Base-by-base conservation (phyloP, 2,888 invertebrate genomes). In the Campoplex capitator region DNA sequence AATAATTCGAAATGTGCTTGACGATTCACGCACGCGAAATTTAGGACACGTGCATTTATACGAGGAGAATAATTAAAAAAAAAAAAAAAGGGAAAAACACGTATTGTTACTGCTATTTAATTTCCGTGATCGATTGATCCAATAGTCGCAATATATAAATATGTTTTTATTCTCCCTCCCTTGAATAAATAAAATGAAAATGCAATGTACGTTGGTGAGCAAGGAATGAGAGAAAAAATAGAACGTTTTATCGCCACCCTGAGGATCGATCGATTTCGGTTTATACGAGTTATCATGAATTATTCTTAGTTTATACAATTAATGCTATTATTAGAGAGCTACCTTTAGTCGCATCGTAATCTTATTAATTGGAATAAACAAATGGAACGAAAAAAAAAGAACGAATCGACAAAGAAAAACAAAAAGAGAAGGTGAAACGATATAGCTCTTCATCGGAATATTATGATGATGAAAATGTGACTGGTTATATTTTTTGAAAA, bases 41-140 rank as follows among this genome's bases (percentile, higher is more conserved):
- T 93, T 91, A 92, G 91, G 91, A 92, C 92, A 92, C 90, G 91
- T 93, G 94, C 94, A 94, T 94, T 94, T 94, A 94, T 92, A 92
- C 91, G 91, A 91, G 90, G 91, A 92, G 91, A 91, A 90, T 90
- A 90, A 89, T n/a, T n/a, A 23, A 23, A 23, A 23, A 23, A 23
- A 23, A 23, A 23, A 23, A 91, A 91, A 92, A 90, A 90, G 90
- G 54, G 62, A 54, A 48, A 76, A 54, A 75, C 62, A 56, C 79
- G 51, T 83, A 86, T 86, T 87, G 87, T 87, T 89, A 81, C 80
- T 88, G 83, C 84, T 87, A 74, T 85, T 90, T 76, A 85, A 84
- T 77, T 89, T 90, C 78, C 88, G 88, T 83, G 68, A 73, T 70
- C 85, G 73, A 68, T 84, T 65, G 67, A 88, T 86, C 87, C 89